phyloP scores from a whole-genome alignment of 2,888 invertebrate species.

The Endotricha flammealis region DNA sequence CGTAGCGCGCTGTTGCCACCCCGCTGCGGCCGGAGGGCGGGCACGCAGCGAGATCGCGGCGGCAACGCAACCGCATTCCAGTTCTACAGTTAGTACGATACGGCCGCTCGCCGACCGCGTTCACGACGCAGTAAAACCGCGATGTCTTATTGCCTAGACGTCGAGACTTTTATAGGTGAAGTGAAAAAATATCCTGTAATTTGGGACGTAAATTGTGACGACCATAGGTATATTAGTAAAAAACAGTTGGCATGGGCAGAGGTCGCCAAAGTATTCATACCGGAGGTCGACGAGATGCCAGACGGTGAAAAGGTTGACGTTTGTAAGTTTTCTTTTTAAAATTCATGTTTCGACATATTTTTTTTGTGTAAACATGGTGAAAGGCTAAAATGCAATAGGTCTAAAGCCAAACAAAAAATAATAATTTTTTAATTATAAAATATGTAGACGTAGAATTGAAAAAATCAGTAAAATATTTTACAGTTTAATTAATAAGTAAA shows the following conservation, averaged over 20 bases:
- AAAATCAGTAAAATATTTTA: too few species aligned
- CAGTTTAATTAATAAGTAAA: too few species aligned
- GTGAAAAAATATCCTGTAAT: constrained; percentile 51
- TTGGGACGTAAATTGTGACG: constrained; percentile 36
- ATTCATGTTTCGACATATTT: neutral
- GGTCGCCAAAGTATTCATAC: constrained; percentile 45
- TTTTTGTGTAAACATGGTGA: constrained; percentile 4
- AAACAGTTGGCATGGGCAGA: constrained; percentile 50
- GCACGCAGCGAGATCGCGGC: constrained; percentile 50
- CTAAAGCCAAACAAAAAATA: too few species aligned
- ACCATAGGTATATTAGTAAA: constrained; percentile 13
- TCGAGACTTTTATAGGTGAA: constrained; percentile 54
- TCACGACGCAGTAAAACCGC: neutral
- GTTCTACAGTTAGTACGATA: constrained; percentile 34
- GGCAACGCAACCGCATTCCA: constrained; percentile 43
- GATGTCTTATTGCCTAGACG: constrained; percentile 40
- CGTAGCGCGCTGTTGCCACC: constrained; percentile 23
- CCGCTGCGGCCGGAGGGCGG: constrained; percentile 25
- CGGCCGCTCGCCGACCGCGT: constrained; percentile 19
- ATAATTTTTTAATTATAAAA: too few species aligned
- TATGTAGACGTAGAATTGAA: too few species aligned
- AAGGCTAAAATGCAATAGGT: too few species aligned
- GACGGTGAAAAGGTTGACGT: constrained; percentile 44
- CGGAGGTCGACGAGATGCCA: constrained; percentile 45
- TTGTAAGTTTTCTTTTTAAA: constrained; percentile 47